Base-by-base conservation (phyloP, 2,888 invertebrate genomes). In the Cephus sareptanus region DNA sequence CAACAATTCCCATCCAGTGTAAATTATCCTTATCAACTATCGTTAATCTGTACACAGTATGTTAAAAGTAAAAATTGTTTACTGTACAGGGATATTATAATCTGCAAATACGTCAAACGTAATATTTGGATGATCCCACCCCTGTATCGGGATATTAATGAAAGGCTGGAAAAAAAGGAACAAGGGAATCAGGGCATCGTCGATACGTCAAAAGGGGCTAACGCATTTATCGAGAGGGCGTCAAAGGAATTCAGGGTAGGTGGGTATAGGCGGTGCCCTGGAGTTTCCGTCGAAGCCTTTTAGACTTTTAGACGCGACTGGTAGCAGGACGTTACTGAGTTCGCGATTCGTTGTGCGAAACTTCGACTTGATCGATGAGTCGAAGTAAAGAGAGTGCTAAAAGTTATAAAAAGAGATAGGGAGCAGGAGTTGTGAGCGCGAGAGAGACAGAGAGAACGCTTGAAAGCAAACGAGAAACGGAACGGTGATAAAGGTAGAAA, bases 291-390 rank as follows among this genome's bases (percentile, higher is more conserved):
- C 9, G 56, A 56, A 23, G 56, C 23, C 56, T 56, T 56, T 56
- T 56, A 56, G 56, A 56, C 56, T 56, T 56, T 23, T 56, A 56
- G 56, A 23, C 23, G 6, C 40, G 40, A 56, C 40, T 56, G 40
- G 40, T 56, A 56, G 40, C 40, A 56, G 40, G 23, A 56, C 56
- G 56, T 56, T 56, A 56, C 23, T 6, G 56, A 23, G 56, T 56
- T 77, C 73, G 77, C 74, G 74, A 23, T 34, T 77, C 73, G 69
- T 74, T 74, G 73, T 74, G 34, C 34, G n/a, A 34, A 37, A 56
- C 23, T 56, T 56, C 56, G 56, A 9, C 23, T 23, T 56, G 23
- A 56, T 56, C 56, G 56, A 56, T 56, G 56, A 56, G 56, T 23
- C 35, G 31, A 76, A 37, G 37, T 34, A 71, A 71, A 23, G 71